Base-by-base conservation (phyloP, 2,888 invertebrate species). In the Phasia obesa region DNA sequence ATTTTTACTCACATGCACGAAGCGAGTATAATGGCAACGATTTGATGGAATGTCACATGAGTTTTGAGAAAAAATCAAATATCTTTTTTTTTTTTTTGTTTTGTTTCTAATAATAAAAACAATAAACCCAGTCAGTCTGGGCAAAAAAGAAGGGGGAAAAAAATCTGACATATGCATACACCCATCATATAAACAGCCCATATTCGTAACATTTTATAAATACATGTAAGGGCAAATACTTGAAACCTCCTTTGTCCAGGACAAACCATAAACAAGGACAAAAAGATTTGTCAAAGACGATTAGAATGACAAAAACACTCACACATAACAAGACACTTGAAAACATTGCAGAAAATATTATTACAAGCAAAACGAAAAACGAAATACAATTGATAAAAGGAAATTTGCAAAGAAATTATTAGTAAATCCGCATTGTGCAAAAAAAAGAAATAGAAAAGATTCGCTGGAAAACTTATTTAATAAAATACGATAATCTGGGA, bases 291-390 rank as follows among this genome's bases (percentile, higher is more conserved):
- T 59, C 65, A 79, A 83, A 83, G 79, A 79, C 75, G 83, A 83
- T 83, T 83, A 83, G 42, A 73, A 71, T 79, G 83, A 79, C 83
- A 83, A 83, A 70, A 83, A 70, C 74, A 75, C n/a, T 60, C 62
- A 67, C 42, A 62, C 42, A 51, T 17, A 27, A 11, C 49, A 70
- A 55, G 9, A 75, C 75, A 67, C 70, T 79, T 70, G n/a, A 55
- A 55, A 53, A 35, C 19, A 49, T 49, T 47, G 44, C 42, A 49
- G n/a, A 74, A 21, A 38, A 25, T 55, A n/a, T n/a, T n/a, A n/a
- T n/a, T 67, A 11, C 44, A 23, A 57, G 57, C 15, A 25, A 42
- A 38, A 21, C 13, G 9, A 53, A n/a, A 47, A 42, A 35, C 11
- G 11, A 9, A 31, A 67, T 23, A 23, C 27, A 64, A 57, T 17